Evolutionary conservation across 2,888 invertebrate genomes (phyloP), one percentile per base, ranked within the genome.

Genomic region (Escarpia spicata): DNA sequence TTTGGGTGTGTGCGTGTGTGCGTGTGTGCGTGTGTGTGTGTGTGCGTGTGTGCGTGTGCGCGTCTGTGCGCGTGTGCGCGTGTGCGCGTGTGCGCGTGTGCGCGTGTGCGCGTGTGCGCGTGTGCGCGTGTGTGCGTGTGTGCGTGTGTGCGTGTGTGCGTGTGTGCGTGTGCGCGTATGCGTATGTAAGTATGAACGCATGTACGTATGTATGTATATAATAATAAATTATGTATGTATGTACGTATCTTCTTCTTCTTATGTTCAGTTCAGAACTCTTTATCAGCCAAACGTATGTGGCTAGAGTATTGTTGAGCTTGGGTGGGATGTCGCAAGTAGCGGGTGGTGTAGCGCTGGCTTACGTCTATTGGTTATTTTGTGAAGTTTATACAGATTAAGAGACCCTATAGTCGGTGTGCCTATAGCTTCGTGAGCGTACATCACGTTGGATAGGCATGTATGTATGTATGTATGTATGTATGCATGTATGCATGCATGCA

Each of bases 381-480:
- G 37, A 37, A 37, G 37, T 37, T 37, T 37, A 37, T 0, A 37
- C 37, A 37, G 37, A 37, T 37, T 37, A 37, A 37, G 1, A 37
- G 37, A 37, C 37, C 1, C 37, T 37, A 37, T 37, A 37, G 37
- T 37, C 37, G 37, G 37, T 37, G 37, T 37, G 37, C 37, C 37
- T 37, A 37, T 37, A 37, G 37, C 37, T 37, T 37, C 37, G 37
- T 37, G 37, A 37, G 37, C 37, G 37, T 37, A 37, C 37, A 37
- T 90, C 8, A 15, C 10, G 43, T 90, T 31, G 43, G 8, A 2
- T 90, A 90, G 8, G 43, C 15, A 37, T 43, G 90, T 90, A 43
- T 90, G 43, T 90, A 43, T 90, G 90, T 90, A 37, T 43, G 90
- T 90, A 90, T 90, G 31, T 43, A 43, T 90, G 90, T 90, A 90